phyloP scores from a whole-genome alignment of 2,888 invertebrate genomes.

The Drosophila flavopinicola region DNA sequence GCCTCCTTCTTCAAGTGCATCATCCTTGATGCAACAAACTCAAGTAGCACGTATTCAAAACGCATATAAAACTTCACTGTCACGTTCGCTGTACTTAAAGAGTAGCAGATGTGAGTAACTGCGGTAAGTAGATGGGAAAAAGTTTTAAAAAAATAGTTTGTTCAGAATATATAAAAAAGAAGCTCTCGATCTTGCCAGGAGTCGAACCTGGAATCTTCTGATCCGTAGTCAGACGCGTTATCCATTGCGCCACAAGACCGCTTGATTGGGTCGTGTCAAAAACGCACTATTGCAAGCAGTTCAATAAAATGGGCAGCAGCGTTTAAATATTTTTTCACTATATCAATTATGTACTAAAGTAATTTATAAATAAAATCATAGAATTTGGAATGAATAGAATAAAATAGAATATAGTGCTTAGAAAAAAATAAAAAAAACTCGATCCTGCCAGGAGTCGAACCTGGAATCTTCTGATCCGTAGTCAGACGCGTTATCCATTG shows the following conservation, averaged over 20 bases:
- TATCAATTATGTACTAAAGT: no score
- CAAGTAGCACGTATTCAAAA: constrained; percentile 12
- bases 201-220: constrained; percentile 83
- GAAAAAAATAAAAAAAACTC: constrained; percentile 27
- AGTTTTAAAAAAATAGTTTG: no score
- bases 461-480: constrained; percentile 84
- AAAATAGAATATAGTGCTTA: no score
- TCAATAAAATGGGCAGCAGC: no score
- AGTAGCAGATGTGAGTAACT: no score
- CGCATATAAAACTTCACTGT: background rate
- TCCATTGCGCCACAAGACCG: constrained; percentile 74
- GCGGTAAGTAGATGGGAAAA: no score
- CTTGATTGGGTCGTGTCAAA: no score
- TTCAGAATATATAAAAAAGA: background rate
- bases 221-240: constrained; percentile 84
- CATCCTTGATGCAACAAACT: background rate
- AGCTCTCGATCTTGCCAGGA: constrained; percentile 69
- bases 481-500: constrained; percentile 84
- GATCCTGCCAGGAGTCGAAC: constrained; percentile 84
- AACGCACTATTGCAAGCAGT: no score
- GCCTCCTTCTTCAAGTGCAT: background rate
- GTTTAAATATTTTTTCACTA: no score
- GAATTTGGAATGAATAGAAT: background rate
- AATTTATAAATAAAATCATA: background rate
- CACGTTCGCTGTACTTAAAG: background rate